Conservation (phyloP, 2,888 invertebrate species). For the Nebria brevicollis region DNA sequence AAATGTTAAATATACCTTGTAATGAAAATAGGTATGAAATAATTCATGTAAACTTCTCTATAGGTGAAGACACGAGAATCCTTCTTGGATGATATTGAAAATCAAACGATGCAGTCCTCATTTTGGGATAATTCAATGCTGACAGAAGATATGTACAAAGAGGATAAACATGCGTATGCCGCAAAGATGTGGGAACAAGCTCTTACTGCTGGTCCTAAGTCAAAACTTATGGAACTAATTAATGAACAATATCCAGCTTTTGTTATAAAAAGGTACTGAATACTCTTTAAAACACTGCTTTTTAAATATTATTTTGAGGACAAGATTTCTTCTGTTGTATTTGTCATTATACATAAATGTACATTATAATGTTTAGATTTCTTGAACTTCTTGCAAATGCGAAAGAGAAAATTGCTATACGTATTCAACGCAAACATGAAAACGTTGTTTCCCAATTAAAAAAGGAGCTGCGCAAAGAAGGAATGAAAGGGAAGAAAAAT, state of each 20-base stretch:
- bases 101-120: slow-evolving; percentile 55
- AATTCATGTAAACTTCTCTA: background rate
- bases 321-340: no score
- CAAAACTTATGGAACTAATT: slow-evolving; percentile 55
- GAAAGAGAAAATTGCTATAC: slow-evolving; percentile 59
- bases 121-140: slow-evolving; percentile 57
- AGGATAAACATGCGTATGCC: slow-evolving; percentile 58
- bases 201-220: slow-evolving; percentile 58
- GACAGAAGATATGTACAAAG: slow-evolving; percentile 50
- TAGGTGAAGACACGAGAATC: slow-evolving; percentile 58
- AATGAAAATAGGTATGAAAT: slow-evolving; percentile 46
- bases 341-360: background rate
- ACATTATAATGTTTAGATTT: slow-evolving; percentile 52
- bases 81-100: slow-evolving; percentile 58
- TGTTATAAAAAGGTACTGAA: slow-evolving; percentile 56
- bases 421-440: slow-evolving; percentile 60
- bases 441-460: slow-evolving; percentile 60
- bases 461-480: slow-evolving; percentile 59
- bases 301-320: no score
- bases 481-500: slow-evolving; percentile 55
- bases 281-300: background rate
- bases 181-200: slow-evolving; percentile 61
- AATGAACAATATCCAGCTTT: slow-evolving; percentile 56
- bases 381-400: slow-evolving; percentile 56
- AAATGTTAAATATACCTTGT: slow-evolving; percentile 47